Conservation (phyloP, 2,888 invertebrate genomes). For the Gastrophysa polygoni region DNA sequence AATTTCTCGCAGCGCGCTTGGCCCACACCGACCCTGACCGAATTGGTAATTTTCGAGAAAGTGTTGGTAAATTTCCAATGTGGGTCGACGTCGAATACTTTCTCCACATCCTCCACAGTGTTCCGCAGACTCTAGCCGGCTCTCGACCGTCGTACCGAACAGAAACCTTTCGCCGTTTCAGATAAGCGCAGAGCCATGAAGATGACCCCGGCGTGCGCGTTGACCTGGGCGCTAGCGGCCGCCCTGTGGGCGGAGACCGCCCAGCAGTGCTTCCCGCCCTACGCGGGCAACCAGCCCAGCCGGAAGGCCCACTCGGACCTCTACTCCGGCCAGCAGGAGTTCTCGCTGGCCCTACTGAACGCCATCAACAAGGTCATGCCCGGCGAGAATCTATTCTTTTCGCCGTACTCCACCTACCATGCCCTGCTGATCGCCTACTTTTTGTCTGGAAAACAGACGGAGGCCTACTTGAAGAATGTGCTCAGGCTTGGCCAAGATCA, state of each 20-base stretch:
- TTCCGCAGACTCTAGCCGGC: conserved; percentile 42
- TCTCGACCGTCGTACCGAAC: conserved; percentile 31
- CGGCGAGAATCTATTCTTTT: conserved; percentile 82
- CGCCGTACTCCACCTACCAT: conserved; percentile 85
- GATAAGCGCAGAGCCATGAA: conserved; percentile 48
- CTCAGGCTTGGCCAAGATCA: conserved; percentile 65
- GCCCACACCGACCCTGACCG: neutral
- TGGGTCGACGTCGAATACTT: conserved; percentile 41
- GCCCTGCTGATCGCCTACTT: conserved; percentile 80
- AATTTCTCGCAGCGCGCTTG: neutral
- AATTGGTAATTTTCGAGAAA: conserved; percentile 46
- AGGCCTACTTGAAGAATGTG: conserved; percentile 67
- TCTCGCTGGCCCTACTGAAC: conserved; percentile 73
- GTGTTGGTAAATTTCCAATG: conserved; percentile 43
- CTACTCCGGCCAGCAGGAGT: conserved; percentile 68
- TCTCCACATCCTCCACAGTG: neutral
- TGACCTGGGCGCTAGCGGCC: conserved; percentile 42
- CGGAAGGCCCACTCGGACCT: conserved; percentile 55
- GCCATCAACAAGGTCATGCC: conserved; percentile 68
- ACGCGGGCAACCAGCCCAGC: conserved; percentile 52
- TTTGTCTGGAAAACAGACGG: conserved; percentile 74
- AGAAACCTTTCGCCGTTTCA: conserved; percentile 7
- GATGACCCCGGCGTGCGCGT: conserved; percentile 51
- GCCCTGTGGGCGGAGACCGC: conserved; percentile 32
- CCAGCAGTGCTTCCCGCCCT: conserved; percentile 60